Evolutionary conservation across 2,113 vertebrate species (phyloP).

Genomic region (Pelecanus crispus): DNA sequence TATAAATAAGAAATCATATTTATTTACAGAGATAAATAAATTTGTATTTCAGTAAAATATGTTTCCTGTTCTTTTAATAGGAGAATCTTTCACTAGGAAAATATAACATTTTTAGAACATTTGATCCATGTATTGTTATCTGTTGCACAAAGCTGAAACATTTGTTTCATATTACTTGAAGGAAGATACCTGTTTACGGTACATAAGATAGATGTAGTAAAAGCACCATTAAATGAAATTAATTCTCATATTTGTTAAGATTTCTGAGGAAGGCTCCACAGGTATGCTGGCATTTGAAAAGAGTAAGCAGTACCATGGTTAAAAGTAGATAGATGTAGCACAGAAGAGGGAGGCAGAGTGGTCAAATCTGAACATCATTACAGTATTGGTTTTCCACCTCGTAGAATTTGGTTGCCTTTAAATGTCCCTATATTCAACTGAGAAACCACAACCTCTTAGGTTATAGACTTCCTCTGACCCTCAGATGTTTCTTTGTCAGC

Average conservation of each 20-base stretch:
- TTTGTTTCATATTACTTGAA: not conserved
- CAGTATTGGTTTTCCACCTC: not conserved
- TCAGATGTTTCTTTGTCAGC: not conserved
- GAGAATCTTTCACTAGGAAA: not conserved
- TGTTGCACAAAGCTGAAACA: not conserved
- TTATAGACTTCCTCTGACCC: not conserved
- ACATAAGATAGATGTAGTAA: not conserved
- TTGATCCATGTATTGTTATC: not conserved
- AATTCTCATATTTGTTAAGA: not conserved
- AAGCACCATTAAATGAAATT: not conserved
- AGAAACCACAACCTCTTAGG: not conserved
- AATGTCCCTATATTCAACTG: not conserved
- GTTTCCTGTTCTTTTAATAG: not conserved
- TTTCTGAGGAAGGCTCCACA: not conserved
- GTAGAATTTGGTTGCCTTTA: not conserved
- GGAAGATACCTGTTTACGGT: not conserved
- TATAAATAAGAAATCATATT: not conserved
- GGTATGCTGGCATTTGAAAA: not conserved
- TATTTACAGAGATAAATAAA: not conserved
- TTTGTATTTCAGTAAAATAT: not conserved
- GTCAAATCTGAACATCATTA: accelerated
- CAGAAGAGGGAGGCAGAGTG: not conserved
- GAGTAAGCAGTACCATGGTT: not conserved
- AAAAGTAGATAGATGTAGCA: not conserved
- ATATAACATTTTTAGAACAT: not conserved